Evolutionary conservation across 2,888 invertebrate genomes (phyloP), one percentile per base, ranked within the genome.

Genomic region (Drosophila affinis): DNA sequence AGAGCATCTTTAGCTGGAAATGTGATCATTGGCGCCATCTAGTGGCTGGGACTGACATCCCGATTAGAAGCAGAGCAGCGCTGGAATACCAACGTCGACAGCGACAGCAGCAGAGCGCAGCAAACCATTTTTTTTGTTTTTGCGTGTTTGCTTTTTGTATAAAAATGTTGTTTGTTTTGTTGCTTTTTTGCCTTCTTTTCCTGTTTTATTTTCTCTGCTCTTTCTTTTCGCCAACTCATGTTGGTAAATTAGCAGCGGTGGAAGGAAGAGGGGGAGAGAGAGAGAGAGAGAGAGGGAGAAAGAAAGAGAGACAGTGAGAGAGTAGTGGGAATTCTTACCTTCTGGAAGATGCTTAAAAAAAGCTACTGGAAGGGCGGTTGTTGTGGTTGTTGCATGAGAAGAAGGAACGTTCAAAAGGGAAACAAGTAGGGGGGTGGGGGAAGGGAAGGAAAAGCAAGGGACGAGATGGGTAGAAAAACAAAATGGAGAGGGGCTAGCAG

Each of bases 241-340:
- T 72, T 86, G 75, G 71, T 77, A 88, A 82, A 85, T 82, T 79
- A 85, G 79, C 79, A 77, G 80, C 45, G 70, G 48, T 34, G 44
- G 6, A 21, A 18, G 21, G 27, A n/a, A 14, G 51, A n/a, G n/a
- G 24, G 46, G 21, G 60, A 45, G 14, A 21, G 21, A 34, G n/a
- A n/a, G 51, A 9, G 12, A 34, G 60, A 45, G 14, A 21, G 21
- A 34, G n/a, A n/a, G 51, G 6, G 12, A 34, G 46, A 29, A 27
- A 29, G 53, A 55, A 55, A 29, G 24, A 55, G 34, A 44, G 27
- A 39, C 39, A 39, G 39, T n/a, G n/a, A 3, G n/a, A 39, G 39
- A 39, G 39, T 39, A 7, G 39, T n/a, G 39, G 14, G 7, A 39
- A 39, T 39, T 39, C 39, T n/a, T n/a, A 14, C 14, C 39, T n/a